phyloP scores from a whole-genome alignment of 2,113 vertebrate species.

The Morone chrysops region DNA sequence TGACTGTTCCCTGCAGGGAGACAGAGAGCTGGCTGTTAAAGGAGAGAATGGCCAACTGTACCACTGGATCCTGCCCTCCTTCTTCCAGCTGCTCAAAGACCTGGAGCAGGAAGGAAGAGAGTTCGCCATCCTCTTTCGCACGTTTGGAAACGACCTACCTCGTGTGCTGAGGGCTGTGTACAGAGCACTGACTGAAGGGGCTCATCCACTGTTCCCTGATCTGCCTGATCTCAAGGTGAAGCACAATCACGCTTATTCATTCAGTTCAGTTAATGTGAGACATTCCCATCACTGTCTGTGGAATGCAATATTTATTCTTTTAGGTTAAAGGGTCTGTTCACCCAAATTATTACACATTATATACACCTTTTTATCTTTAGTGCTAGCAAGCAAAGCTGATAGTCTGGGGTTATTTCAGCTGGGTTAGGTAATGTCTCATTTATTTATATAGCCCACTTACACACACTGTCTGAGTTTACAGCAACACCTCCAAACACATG shows the following conservation, averaged over 20 bases:
- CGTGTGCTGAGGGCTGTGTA: constrained; percentile 79
- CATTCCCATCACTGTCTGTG: background rate
- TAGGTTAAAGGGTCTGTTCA: background rate
- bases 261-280: background rate
- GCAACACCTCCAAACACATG: too few species aligned
- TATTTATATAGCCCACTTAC: too few species aligned
- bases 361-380: too few species aligned
- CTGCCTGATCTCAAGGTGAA: constrained; percentile 83
- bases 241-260: background rate
- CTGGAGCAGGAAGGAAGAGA: constrained; percentile 80
- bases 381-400: too few species aligned
- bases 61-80: constrained; percentile 91
- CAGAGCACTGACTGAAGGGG: constrained; percentile 81
- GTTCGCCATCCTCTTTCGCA: constrained; percentile 88
- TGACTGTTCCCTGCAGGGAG: constrained; percentile 52
- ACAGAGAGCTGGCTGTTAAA: constrained; percentile 79
- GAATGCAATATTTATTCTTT: background rate
- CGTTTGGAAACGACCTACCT: constrained; percentile 89
- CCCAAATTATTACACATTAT: background rate
- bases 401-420: too few species aligned
- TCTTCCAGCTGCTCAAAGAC: constrained; percentile 88
- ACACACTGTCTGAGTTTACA: too few species aligned
- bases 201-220: constrained; percentile 88
- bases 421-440: too few species aligned
- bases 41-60: constrained; percentile 84